phyloP scores from a whole-genome alignment of 2,888 invertebrate species.

The Anorthoa munda region DNA sequence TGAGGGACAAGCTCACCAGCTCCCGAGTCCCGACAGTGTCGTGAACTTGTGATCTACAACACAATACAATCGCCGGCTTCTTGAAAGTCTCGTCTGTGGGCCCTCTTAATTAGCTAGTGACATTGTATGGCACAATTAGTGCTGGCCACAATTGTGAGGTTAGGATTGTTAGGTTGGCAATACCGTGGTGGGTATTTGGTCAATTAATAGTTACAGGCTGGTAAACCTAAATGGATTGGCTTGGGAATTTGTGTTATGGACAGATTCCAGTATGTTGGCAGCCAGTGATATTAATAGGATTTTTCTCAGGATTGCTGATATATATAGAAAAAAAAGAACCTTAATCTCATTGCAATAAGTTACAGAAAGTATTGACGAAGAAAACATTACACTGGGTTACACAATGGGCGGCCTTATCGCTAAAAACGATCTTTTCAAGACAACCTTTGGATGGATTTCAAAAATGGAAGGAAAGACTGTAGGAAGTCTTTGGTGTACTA shows the following conservation, averaged over 20 bases:
- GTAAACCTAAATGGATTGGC: constrained; percentile 15
- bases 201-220: constrained; percentile 52
- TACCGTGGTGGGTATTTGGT: constrained; percentile 57
- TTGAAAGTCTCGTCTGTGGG: constrained; percentile 70
- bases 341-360: too few species aligned
- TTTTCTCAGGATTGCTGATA: too few species aligned
- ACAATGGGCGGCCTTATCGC: too few species aligned
- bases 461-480: too few species aligned
- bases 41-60: constrained; percentile 72
- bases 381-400: too few species aligned
- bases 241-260: constrained; percentile 25
- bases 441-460: too few species aligned
- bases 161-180: constrained; percentile 37
- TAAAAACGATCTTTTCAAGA: too few species aligned
- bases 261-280: too few species aligned
- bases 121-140: constrained; percentile 77
- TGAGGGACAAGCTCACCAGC: constrained; percentile 38
- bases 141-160: constrained; percentile 45
- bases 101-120: constrained; percentile 75
- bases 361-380: too few species aligned
- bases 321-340: too few species aligned
- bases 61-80: constrained; percentile 70
- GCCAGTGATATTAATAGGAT: background rate
- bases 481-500: too few species aligned
- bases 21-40: constrained; percentile 57